Percentiles rank a stretch among this genome's conserved stretches.
Conservation (phyloP, 2,888 invertebrate species). For the Drosophila trichaetosa region DNA sequence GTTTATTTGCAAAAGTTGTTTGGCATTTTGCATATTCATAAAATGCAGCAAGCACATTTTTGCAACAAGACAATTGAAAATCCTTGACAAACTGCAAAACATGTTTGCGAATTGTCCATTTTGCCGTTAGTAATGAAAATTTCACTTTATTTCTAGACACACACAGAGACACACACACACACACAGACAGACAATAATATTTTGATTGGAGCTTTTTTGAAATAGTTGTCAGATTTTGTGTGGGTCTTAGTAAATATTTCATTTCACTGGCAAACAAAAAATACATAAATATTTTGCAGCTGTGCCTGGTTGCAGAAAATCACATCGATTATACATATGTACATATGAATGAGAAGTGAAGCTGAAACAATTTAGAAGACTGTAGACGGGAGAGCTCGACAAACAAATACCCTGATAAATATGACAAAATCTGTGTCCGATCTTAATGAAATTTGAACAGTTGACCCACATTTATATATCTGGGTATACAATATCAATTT, state of each 20-base stretch:
- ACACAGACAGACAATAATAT: slow-evolving; percentile 25
- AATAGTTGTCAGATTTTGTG: slow-evolving; percentile 9
- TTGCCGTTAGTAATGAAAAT: slow-evolving; percentile 49
- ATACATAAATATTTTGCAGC: slow-evolving; percentile 24
- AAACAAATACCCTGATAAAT: background rate
- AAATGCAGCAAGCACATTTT: slow-evolving; percentile 36
- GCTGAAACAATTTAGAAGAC: slow-evolving; percentile 15
- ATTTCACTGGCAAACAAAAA: slow-evolving; percentile 24
- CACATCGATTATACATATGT: slow-evolving; percentile 40
- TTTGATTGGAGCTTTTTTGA: slow-evolving; percentile 21
- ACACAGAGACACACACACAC: slow-evolving; percentile 13
- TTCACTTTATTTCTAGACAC: slow-evolving; percentile 29
- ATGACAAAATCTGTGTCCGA: background rate
- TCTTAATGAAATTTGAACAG: background rate
- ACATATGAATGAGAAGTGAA: slow-evolving; percentile 20
- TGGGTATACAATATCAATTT: background rate
- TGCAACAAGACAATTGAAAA: slow-evolving; percentile 25
- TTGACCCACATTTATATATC: background rate
- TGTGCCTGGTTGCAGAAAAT: slow-evolving; percentile 39
- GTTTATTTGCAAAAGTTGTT: slow-evolving; percentile 62
- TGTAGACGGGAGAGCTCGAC: background rate
- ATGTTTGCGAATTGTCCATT: slow-evolving; percentile 34
- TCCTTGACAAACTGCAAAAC: slow-evolving; percentile 48
- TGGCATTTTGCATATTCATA: slow-evolving; percentile 60
- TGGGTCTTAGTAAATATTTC: slow-evolving; percentile 44